A percentile compares a stretch with the other conserved stretches of the same genome.
These are phyloP conservation scores for Halictus rubicundus DNA, from an alignment of 1,140 invertebrate species.

Conservation along the genomic window DNA sequence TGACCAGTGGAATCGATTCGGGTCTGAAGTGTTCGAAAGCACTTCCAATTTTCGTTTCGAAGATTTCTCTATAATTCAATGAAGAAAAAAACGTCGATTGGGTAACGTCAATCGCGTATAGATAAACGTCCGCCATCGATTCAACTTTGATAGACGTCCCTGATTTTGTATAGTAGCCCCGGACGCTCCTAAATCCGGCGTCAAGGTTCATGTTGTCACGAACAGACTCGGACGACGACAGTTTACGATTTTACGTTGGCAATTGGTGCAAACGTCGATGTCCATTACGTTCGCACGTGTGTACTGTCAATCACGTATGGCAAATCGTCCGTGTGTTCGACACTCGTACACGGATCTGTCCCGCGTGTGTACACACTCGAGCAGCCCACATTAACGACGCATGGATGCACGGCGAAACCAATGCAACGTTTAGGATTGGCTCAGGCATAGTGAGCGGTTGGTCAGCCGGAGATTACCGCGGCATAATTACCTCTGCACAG, in stretches of 20 bases:
- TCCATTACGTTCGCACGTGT: constrained; percentile 48
- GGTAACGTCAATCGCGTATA: constrained; percentile 14
- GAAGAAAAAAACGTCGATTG: neutral
- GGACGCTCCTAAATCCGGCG: constrained; percentile 33
- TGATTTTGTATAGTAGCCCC: constrained; percentile 11
- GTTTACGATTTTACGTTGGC: constrained; percentile 48
- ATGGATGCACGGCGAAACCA: constrained; percentile 66
- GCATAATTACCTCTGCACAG: constrained; percentile 74
- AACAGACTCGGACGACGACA: constrained; percentile 23
- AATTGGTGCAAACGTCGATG: constrained; percentile 48
- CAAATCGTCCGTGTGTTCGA: constrained; percentile 52
- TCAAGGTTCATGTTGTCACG: constrained; percentile 40
- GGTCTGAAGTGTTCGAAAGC: neutral
- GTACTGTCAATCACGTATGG: constrained; percentile 59
- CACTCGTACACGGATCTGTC: constrained; percentile 24
- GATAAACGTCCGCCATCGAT: constrained; percentile 10
- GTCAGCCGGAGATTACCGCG: constrained; percentile 76
- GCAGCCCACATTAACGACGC: constrained; percentile 61
- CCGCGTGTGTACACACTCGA: constrained; percentile 55
- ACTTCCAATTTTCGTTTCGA: neutral
- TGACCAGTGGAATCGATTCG: neutral
- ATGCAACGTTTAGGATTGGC: constrained; percentile 70
- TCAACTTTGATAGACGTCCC: constrained; percentile 18
- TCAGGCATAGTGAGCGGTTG: constrained; percentile 66
- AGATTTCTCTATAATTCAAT: neutral